These are phyloP conservation scores for Dendrocincla tyrannina DNA, from an alignment of 2,797 vertebrate species.

Conservation along the genomic window DNA sequence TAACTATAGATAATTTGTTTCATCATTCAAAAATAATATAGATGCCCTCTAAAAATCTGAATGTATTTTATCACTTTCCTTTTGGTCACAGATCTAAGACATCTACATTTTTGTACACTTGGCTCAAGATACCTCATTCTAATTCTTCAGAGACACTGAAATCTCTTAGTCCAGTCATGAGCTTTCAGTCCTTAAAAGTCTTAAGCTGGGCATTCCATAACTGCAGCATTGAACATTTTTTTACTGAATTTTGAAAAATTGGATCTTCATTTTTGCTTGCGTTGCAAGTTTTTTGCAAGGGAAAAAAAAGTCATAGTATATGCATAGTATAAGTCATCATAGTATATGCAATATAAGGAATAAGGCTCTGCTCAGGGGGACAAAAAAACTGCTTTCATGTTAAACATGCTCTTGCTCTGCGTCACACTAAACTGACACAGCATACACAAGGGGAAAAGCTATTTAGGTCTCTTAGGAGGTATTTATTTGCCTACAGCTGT, in stretches of 20 bases:
- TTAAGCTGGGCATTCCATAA: background rate
- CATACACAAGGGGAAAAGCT: background rate
- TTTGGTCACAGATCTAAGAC: background rate
- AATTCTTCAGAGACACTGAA: background rate
- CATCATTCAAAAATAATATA: background rate
- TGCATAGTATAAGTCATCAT: too few species aligned
- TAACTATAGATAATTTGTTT: background rate
- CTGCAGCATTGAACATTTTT: background rate
- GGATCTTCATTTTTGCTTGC: background rate
- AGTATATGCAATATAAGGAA: background rate
- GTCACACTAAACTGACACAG: background rate
- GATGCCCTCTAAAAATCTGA: background rate
- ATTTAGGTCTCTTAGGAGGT: background rate
- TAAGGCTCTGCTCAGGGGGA: background rate
- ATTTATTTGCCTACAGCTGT: background rate
- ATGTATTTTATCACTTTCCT: background rate
- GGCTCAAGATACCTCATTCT: background rate
- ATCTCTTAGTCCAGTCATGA: background rate
- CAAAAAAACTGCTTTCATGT: background rate
- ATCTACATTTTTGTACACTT: background rate
- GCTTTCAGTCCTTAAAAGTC: accelerated
- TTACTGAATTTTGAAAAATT: background rate
- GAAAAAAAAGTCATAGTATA: background rate
- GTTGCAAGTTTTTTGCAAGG: background rate
- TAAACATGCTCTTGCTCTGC: background rate